Evolutionary conservation across 2,888 invertebrate species (phyloP), one percentile per base, ranked within the genome.

Genomic region (Pomacea canaliculata): DNA sequence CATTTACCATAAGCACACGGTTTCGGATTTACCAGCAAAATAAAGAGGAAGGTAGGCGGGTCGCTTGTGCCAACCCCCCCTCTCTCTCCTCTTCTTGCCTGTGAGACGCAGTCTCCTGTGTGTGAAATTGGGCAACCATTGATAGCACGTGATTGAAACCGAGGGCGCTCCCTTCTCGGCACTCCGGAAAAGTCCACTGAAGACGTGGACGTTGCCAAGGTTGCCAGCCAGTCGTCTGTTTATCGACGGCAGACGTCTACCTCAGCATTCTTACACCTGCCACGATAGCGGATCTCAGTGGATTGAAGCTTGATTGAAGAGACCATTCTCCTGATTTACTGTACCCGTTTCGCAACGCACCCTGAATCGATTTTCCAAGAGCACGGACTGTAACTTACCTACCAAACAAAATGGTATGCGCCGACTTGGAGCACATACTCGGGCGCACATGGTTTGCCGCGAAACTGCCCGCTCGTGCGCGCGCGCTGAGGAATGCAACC

Each of bases 101-200:
- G 27, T 56, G 67, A 56, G 37, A n/a, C 37, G 48, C 71, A 71
- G 49, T 63, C 71, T 46, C 37, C 60, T 56, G 74, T 76, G 74
- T 76, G 79, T 74, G 76, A 76, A 79, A 76, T 76, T 73, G 79
- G 73, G 76, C 72, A 76, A 79, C 71, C 76, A 79, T 79, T 79
- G 76, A 79, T 73, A 71, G 71, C 79, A 78, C 76, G 77, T 77
- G 77, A 79, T 78, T 78, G 76, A 72, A 77, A 77, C 72, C 78
- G 71, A 76, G 73, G 73, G 72, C 46, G n/a, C 56, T 59, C 70
- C 72, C 79, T 80, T 82, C 81, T 78, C 71, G 81, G 82, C 74
- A 74, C 74, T 48, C 56, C 69, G 5, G 63, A 12, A 8, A 23
- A 69, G 69, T 69, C 74, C 69, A 74, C 23, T 56, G 8, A 37